A percentile compares a stretch with the other conserved stretches of the same genome.
Evolutionary conservation across 2,888 invertebrate species (phyloP).

Genomic region (Cataglyphis livida): DNA sequence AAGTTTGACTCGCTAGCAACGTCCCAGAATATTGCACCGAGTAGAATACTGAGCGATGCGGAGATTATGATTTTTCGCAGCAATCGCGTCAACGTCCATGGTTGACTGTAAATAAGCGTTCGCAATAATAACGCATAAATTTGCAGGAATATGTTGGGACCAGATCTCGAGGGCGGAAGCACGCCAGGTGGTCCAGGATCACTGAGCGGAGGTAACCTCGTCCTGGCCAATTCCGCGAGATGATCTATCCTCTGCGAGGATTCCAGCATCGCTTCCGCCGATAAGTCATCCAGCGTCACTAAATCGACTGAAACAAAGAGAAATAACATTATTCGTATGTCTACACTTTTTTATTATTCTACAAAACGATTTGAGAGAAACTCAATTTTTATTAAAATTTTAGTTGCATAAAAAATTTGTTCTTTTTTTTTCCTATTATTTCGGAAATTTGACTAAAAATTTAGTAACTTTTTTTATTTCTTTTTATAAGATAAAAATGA

Average conservation of each 20-base stretch:
- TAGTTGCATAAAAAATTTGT: neutral
- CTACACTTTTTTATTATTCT: neutral
- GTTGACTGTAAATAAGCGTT: constrained; percentile 93
- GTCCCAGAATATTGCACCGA: constrained; percentile 96
- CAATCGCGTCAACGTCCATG: constrained; percentile 93
- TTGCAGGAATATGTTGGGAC: constrained; percentile 90
- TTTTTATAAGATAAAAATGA: neutral
- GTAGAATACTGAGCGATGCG: constrained; percentile 92
- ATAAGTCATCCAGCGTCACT: constrained; percentile 96
- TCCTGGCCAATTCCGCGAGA: constrained; percentile 93
- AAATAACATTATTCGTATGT: neutral
- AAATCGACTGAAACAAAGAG: constrained; percentile 92
- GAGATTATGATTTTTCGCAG: constrained; percentile 92
- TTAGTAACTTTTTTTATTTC: neutral
- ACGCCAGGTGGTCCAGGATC: constrained; percentile 93
- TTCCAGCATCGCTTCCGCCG: constrained; percentile 97
- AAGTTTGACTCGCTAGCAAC: constrained; percentile 91
- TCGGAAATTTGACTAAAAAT: neutral
- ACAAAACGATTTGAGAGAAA: neutral
- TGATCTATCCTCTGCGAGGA: constrained; percentile 97
- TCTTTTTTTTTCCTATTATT: neutral
- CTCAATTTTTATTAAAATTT: neutral
- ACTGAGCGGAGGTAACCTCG: constrained; percentile 88
- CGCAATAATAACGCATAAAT: constrained; percentile 89
- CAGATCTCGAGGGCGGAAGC: constrained; percentile 89